phyloP scores from a whole-genome alignment of 1,140 invertebrate species.

The Drosophila biarmipes region DNA sequence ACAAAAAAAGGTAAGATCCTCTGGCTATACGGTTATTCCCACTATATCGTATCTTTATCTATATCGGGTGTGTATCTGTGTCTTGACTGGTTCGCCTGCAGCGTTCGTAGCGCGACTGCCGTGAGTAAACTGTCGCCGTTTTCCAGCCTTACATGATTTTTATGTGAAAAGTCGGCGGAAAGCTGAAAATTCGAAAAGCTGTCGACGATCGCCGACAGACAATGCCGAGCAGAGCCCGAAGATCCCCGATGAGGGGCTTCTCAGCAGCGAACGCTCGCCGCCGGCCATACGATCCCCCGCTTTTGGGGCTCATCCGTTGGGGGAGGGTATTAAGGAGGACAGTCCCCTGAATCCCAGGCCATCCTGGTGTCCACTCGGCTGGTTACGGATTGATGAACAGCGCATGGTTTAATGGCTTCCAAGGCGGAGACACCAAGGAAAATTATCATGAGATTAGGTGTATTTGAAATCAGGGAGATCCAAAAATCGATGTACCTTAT shows the following conservation, averaged over 20 bases:
- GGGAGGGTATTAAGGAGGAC: neutral
- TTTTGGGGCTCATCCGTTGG: neutral
- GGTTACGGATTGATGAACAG: conserved; percentile 11
- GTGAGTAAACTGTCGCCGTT: conserved; percentile 83
- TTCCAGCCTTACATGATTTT: conserved; percentile 84
- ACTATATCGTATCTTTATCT: too few species aligned
- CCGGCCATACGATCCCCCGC: neutral
- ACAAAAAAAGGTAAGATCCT: conserved; percentile 14
- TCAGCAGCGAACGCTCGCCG: neutral
- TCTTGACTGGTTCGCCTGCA: conserved; percentile 39
- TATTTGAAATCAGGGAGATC: too few species aligned
- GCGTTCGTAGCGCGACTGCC: conserved; percentile 74
- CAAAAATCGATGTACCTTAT: too few species aligned
- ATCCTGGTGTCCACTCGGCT: conserved; percentile 16
- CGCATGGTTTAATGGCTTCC: neutral
- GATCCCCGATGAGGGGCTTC: conserved; percentile 24
- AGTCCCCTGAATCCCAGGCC: neutral
- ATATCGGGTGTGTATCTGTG: neutral
- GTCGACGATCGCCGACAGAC: conserved; percentile 21
- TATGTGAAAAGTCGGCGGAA: conserved; percentile 77
- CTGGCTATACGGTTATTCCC: too few species aligned
- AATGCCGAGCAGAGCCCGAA: conserved; percentile 25
- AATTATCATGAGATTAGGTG: neutral
- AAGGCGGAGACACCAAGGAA: neutral
- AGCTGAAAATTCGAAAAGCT: conserved; percentile 62